Base-by-base conservation (phyloP, 1,140 invertebrate genomes). In the Cherax destructor region DNA sequence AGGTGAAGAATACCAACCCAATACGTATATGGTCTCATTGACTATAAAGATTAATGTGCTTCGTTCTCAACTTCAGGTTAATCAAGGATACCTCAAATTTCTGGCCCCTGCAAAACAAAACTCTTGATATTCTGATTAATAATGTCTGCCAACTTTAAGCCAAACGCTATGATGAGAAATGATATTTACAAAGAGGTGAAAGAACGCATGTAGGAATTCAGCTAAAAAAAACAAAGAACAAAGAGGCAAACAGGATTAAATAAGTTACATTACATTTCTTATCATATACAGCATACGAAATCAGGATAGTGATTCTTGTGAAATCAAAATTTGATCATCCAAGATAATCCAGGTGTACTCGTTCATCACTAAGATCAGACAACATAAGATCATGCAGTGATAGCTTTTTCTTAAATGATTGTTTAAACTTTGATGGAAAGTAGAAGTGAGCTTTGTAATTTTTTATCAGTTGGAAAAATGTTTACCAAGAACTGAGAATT, bases 401-500 rank as follows among this genome's bases (percentile, higher is more conserved):
- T 11, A 79, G 13, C 13, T 4, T 61, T 16, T 18, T 84, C 83
- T 72, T 79, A n/a, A 47, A 9, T 72, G 69, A 24, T 61, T 69
- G 69, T 72, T n/a, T 21, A n/a, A 13, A n/a, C 18, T 21, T 47
- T 30, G 18, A 72, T 69, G 74, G 11, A 56, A 56, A 56, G 9
- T 56, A 13, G 13, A 69, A 56, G 78, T 56, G 24, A 69, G 21
- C n/a, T 4, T 59, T 52, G 65, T 84, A 76, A 49, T 93, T 76
- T 78, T 41, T 4, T 61, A 50, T 78, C 50, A 59, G 56, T 18
- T 49, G 41, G 76, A 16, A 76, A 76, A 77, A n/a, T 30, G 21
- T 76, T 78, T 74, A 41, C 61, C 13, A 18, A 21, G 18, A 65
- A 5, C 1, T 65, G 61, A 65, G n/a, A 50, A 50, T 18, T 50